These are phyloP conservation scores for Ictalurus furcatus DNA, from an alignment of 2,113 vertebrate species.

Conservation along the genomic window DNA sequence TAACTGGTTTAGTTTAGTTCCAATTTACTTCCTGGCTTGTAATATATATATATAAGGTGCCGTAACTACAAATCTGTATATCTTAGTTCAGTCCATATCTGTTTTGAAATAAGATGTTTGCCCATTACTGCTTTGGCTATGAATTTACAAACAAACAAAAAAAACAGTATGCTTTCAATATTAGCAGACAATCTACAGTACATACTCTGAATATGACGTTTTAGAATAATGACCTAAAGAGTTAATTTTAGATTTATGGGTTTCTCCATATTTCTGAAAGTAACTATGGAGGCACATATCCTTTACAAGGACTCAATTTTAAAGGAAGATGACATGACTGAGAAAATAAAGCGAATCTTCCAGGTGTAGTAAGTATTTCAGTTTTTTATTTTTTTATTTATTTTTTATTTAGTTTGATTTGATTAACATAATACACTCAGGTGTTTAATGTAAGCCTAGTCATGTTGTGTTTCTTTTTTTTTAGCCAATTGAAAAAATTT, in stretches of 20 bases:
- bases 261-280: background rate
- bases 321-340: background rate
- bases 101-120: too few species aligned
- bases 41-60: background rate
- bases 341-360: background rate
- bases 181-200: background rate
- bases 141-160: background rate
- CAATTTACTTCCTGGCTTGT: background rate
- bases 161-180: background rate
- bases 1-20: background rate
- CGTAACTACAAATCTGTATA: background rate
- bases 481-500: background rate
- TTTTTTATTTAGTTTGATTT: background rate
- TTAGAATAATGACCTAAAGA: background rate
- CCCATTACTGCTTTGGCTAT: too few species aligned
- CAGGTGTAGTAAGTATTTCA: background rate
- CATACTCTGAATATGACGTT: background rate
- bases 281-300: background rate
- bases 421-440: background rate
- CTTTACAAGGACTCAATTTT: background rate
- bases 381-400: too few species aligned
- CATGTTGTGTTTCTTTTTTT: background rate
- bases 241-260: background rate
- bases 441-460: background rate
- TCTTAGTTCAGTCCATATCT: background rate